Evolutionary conservation across 2,797 vertebrate species (phyloP).

Genomic region (Hydrocynus forskahlii): DNA sequence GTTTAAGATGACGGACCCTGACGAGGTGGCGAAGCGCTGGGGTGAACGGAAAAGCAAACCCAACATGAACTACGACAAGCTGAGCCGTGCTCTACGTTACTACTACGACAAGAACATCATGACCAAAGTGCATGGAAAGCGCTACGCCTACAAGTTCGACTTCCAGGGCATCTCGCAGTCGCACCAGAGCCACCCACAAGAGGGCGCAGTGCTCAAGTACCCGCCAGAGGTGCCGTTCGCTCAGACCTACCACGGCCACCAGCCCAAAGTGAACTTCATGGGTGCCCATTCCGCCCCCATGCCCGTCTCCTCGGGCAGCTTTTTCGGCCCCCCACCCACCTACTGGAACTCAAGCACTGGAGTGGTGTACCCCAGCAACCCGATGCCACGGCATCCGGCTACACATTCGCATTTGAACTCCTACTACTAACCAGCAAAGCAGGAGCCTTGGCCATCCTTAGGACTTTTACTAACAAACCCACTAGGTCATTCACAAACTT

Average conservation of each 20-base stretch:
- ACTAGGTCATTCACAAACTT: background rate
- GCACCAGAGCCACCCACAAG: constrained; percentile 86
- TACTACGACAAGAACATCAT: constrained; percentile 94
- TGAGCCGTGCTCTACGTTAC: constrained; percentile 89
- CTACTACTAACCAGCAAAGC: constrained; percentile 71
- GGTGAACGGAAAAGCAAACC: constrained; percentile 88
- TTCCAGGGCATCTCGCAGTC: constrained; percentile 91
- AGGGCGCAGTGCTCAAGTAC: constrained; percentile 88
- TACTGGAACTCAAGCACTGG: constrained; percentile 81
- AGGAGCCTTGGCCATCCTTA: background rate
- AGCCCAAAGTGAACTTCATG: constrained; percentile 92
- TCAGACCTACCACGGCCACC: constrained; percentile 82
- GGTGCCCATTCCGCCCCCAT: constrained; percentile 74
- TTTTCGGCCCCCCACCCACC: constrained; percentile 70
- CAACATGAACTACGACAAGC: constrained; percentile 93
- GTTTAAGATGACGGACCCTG: constrained; percentile 90
- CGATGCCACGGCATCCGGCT: constrained; percentile 77
- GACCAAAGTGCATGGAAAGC: constrained; percentile 91
- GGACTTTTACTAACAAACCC: constrained; percentile 16
- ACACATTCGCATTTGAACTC: constrained; percentile 80
- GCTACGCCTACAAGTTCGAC: constrained; percentile 91
- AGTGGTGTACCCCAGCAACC: constrained; percentile 76
- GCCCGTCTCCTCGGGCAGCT: constrained; percentile 76
- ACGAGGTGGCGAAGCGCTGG: constrained; percentile 89
- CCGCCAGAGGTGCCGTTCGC: constrained; percentile 86